Evolutionary conservation across 2,888 invertebrate genomes (phyloP).

Genomic region (Galeopsomyia nigrocyanea): DNA sequence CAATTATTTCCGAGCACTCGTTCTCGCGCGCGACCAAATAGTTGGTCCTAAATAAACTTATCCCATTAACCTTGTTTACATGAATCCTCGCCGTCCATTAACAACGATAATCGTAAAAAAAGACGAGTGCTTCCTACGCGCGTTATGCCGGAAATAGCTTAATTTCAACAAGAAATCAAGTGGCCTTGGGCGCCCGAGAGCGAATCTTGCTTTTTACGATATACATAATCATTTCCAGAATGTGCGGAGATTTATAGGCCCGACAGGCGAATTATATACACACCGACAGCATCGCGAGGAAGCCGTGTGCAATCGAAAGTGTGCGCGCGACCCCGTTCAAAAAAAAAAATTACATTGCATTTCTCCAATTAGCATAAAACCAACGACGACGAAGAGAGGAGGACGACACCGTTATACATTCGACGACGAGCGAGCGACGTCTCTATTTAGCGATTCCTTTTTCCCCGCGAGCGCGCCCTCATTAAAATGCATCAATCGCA

Average conservation of each 20-base stretch:
- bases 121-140: too few relatives aligned
- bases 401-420: background rate
- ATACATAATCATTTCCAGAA: too few relatives aligned
- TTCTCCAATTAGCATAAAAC: constrained; percentile 34
- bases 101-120: too few relatives aligned
- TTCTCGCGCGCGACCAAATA: background rate
- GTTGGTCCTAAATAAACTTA: background rate
- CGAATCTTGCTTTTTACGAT: too few relatives aligned
- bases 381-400: constrained; percentile 5
- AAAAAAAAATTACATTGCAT: background rate
- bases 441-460: constrained; percentile 35
- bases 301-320: background rate
- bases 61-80: constrained; percentile 12
- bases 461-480: background rate
- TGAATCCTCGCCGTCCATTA: too few relatives aligned
- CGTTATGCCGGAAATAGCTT: too few relatives aligned
- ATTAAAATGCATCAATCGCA: constrained; percentile 41
- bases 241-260: too few relatives aligned
- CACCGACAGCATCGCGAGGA: too few relatives aligned
- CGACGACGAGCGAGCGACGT: constrained; percentile 13
- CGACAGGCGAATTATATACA: too few relatives aligned
- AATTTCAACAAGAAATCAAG: too few relatives aligned
- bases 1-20: background rate
- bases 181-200: too few relatives aligned
- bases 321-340: constrained; percentile 10